These are phyloP conservation scores for Hartigia nigra DNA, from an alignment of 2,888 invertebrate genomes.

Conservation along the genomic window DNA sequence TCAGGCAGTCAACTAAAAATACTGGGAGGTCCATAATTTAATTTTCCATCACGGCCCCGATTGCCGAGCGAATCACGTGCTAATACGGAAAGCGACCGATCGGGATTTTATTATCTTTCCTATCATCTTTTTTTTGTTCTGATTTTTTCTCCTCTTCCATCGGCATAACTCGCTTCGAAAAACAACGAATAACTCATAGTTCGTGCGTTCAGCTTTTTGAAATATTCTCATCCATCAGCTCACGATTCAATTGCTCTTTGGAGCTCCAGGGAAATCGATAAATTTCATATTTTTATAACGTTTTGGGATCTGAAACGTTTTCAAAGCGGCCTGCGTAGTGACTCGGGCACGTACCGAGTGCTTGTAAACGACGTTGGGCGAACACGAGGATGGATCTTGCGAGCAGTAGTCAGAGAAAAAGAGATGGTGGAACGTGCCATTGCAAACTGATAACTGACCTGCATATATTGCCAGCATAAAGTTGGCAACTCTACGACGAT, in stretches of 20 bases:
- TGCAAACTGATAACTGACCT: neutral
- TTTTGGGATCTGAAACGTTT: neutral
- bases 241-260: neutral
- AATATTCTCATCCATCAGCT: neutral
- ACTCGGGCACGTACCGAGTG: neutral
- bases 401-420: neutral
- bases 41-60: neutral
- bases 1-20: constrained; percentile 1
- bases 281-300: neutral
- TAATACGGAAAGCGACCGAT: neutral
- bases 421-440: neutral
- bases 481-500: neutral
- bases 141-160: neutral
- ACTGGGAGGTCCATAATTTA: neutral
- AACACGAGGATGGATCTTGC: neutral
- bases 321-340: neutral
- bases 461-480: neutral
- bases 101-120: neutral
- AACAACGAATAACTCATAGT: neutral
- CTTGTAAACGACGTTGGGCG: neutral
- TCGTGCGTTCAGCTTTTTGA: neutral
- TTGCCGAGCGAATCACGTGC: neutral
- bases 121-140: neutral
- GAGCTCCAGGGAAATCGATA: neutral
- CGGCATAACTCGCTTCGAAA: neutral